A percentile compares a stretch with the other conserved stretches of the same genome.
These are phyloP conservation scores for Alouatta caraya DNA, from an alignment of 2,797 vertebrate genomes.

Conservation along the genomic window DNA sequence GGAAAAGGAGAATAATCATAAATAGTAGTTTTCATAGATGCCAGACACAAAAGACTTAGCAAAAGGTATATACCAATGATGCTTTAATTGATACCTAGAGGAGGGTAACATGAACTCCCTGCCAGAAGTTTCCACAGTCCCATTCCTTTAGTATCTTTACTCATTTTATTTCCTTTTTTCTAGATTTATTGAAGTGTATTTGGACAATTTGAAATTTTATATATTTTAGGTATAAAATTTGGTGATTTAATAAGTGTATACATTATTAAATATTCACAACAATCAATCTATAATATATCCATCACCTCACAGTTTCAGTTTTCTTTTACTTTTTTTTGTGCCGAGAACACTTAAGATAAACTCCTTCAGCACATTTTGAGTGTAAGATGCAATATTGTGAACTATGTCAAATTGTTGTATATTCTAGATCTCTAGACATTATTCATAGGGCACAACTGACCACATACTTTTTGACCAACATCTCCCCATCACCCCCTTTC, in stretches of 20 bases:
- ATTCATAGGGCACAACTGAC: not conserved
- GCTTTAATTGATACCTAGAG: not conserved
- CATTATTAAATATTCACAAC: not conserved
- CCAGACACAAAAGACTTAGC: not conserved
- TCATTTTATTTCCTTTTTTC: not conserved
- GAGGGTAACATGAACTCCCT: not conserved
- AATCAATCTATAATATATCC: not conserved
- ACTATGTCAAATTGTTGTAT: not conserved
- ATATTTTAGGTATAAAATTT: not conserved
- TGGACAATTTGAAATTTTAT: not conserved
- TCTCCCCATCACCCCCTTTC: not conserved
- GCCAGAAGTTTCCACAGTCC: not conserved
- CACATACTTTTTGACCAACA: not conserved
- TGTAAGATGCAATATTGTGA: not conserved
- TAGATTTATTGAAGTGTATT: not conserved
- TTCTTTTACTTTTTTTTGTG: not conserved
- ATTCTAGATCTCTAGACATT: not conserved
- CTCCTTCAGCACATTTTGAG: not conserved
- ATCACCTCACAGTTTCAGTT: not conserved
- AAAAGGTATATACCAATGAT: not conserved
- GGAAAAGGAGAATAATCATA: not conserved
- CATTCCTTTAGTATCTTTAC: not conserved
- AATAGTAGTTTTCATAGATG: not conserved
- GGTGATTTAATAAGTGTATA: not conserved
- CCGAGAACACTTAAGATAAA: not conserved